Base-by-base conservation (phyloP, 2,797 vertebrate genomes). In the Neostethus bicornis region DNA sequence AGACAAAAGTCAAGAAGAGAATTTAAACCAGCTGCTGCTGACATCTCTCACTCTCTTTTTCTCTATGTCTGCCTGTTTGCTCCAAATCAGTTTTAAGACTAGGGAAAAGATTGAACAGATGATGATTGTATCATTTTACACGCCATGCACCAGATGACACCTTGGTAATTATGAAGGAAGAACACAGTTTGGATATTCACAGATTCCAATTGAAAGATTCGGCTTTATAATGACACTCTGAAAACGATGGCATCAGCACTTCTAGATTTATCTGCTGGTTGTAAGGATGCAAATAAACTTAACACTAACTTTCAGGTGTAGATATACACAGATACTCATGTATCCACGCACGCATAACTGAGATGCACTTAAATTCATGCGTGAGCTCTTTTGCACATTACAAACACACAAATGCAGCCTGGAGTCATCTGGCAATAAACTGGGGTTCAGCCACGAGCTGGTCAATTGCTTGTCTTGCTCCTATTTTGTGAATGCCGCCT, bases 1-100 rank as follows among this genome's bases (percentile, higher is more conserved):
- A 81, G 82, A 83, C 79, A 83, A 83, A 90, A 87, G 75, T 89
- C 80, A 85, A 81, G 84, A 87, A 73, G 61, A 76, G 85, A 89
- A 90, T 89, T 87, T 86, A 81, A 89, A 88, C 83, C 84, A 83
- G 87, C 37, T 58, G 81, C 55, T 52, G 66, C 60, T 81, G 81
- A 84, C 75, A 77, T 80, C 67, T 80, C 74, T 55, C 42, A 80
- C 74, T 55, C 42, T 58, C 55, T 0, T 1, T 52, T 44, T 80
- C 56, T 59, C 63, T 16, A 52, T 19, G 38, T 48, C 75, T 70
- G 53, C 47, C 62, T 78, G 72, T 53, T 64, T 17, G 73, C 62
- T 66, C 66, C 59, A 75, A 79, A 80, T 85, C 55, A 70, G 66
- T 80, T 83, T 80, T 58, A 67, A 61, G 69, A 73, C 72, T 20